Conservation (phyloP, 2,888 invertebrate genomes). For the Ichneumon xanthorius region DNA sequence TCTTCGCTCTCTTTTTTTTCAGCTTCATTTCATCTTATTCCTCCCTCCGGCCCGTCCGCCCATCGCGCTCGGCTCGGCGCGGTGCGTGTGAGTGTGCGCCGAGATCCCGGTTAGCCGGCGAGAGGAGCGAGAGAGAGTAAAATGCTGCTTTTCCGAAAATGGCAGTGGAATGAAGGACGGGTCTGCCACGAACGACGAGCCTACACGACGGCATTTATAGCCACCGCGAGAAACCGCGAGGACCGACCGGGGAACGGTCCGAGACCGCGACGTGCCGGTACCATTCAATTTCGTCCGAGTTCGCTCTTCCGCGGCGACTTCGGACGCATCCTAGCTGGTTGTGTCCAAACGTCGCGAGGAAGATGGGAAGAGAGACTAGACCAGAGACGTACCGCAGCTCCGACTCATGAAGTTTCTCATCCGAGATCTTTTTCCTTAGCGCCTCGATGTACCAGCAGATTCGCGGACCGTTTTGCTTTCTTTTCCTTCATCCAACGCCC, state of each 20-base stretch:
- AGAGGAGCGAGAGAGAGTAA: conserved; percentile 61
- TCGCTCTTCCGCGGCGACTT: neutral
- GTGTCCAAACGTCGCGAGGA: neutral
- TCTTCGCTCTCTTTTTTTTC: neutral
- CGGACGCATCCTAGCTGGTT: neutral
- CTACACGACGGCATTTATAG: conserved; percentile 56
- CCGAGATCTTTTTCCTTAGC: conserved; percentile 14
- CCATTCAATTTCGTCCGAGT: conserved; percentile 76
- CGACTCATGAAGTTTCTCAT: conserved; percentile 20
- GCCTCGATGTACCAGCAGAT: neutral
- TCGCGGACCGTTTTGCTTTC: neutral
- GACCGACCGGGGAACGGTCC: conserved; percentile 19
- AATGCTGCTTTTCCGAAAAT: conserved; percentile 77
- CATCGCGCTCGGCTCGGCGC: conserved; percentile 23
- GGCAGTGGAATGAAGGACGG: conserved; percentile 80
- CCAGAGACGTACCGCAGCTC: neutral
- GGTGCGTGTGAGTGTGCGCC: neutral
- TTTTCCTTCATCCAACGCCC: conserved; percentile 11
- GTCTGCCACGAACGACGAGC: conserved; percentile 70
- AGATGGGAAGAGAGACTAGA: conserved; percentile 25
- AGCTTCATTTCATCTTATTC: conserved; percentile 52
- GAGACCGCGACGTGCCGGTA: conserved; percentile 55
- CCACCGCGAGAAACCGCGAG: conserved; percentile 59
- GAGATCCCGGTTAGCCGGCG: conserved; percentile 30
- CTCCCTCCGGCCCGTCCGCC: conserved; percentile 49